A percentile compares a stretch with the other conserved stretches of the same genome.
Conservation (phyloP, 1,140 invertebrate genomes). For the Mesaphorura yosii region DNA sequence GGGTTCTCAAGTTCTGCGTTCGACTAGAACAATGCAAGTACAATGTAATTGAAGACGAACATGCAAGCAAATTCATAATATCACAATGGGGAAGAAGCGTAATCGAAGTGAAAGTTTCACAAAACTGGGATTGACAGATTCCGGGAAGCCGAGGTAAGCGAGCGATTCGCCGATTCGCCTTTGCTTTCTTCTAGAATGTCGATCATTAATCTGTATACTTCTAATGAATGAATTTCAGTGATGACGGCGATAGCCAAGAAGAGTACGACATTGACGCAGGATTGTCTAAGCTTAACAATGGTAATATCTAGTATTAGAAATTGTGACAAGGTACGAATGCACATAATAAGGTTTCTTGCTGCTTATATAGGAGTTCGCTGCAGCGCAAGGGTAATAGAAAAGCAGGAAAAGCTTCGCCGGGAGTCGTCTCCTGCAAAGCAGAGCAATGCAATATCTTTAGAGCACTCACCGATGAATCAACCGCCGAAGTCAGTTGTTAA, state of each 20-base stretch:
- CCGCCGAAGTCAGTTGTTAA: too few species aligned
- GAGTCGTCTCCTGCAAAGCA: conserved; percentile 26
- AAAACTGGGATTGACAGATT: conserved; percentile 15
- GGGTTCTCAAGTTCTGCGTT: too few species aligned
- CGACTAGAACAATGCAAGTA: too few species aligned
- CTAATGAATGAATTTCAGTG: conserved; percentile 5
- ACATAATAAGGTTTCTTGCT: not conserved
- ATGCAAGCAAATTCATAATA: too few species aligned
- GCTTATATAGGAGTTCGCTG: conserved; percentile 16
- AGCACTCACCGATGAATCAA: too few species aligned
- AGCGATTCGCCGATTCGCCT: not conserved
- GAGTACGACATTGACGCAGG: conserved; percentile 17
- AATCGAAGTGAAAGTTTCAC: conserved; percentile 25
- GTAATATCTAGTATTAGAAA: conserved; percentile 9
- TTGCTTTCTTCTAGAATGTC: not conserved
- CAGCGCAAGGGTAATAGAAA: conserved; percentile 28
- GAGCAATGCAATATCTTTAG: conserved; percentile 2
- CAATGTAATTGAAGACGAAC: too few species aligned
- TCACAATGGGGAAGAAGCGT: conserved; percentile 16
- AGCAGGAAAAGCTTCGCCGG: conserved; percentile 28
- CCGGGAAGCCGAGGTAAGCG: conserved; percentile 13
- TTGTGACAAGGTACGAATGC: not conserved
- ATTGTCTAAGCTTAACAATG: conserved; percentile 6
- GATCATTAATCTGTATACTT: not conserved
- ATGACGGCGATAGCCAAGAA: conserved; percentile 29